A percentile compares a stretch with the other conserved stretches of the same genome.
These are phyloP conservation scores for Phrynocephalus vlangalii DNA, from an alignment of 2,797 vertebrate genomes.

Conservation along the genomic window DNA sequence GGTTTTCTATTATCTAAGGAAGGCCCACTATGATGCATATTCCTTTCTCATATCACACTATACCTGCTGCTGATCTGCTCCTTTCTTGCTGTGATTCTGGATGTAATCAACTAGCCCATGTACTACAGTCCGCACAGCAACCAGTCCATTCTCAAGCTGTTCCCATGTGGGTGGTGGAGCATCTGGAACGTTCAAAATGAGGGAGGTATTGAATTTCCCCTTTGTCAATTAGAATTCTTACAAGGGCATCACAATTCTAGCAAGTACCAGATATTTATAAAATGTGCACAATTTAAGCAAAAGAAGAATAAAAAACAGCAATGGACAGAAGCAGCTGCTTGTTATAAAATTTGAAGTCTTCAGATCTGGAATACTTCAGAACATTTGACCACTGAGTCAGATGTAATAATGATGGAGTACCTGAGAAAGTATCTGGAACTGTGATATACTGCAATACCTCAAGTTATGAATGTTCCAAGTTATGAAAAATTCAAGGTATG, in stretches of 20 bases:
- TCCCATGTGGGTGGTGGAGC: slow-evolving; percentile 98
- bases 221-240: background rate
- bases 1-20: background rate
- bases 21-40: background rate
- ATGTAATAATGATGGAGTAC: background rate
- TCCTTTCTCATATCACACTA: background rate
- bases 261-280: background rate
- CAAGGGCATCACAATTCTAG: background rate
- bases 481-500: no score
- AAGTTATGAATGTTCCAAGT: no score
- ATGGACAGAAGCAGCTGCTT: background rate
- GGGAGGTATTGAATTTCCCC: background rate
- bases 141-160: slow-evolving; percentile 94
- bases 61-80: slow-evolving; percentile 96
- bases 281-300: slow-evolving; percentile 3
- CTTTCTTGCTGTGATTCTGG: slow-evolving; percentile 99
- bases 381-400: background rate
- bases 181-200: slow-evolving; percentile 77
- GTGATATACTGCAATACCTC: no score
- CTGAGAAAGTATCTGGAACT: background rate
- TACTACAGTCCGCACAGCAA: slow-evolving; percentile 97
- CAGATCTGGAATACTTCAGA: background rate
- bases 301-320: background rate
- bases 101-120: slow-evolving; percentile 99
- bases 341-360: background rate